A percentile compares a stretch with the other conserved stretches of the same genome.
Conservation (phyloP, 2,888 invertebrate species). For the Polydrusus cervinus region DNA sequence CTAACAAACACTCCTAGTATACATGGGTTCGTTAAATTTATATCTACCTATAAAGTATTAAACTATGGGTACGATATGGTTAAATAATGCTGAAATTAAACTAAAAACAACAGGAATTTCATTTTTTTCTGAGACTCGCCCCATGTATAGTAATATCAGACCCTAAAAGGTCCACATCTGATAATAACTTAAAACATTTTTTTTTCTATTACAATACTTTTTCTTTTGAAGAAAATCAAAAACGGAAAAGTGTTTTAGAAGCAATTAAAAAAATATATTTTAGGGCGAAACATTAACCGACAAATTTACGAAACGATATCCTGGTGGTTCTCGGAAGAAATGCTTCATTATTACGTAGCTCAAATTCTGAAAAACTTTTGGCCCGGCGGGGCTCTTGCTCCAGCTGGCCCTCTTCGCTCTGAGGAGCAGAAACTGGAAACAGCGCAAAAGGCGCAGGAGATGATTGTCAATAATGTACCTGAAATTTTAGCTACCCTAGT, state of each 20-base stretch:
- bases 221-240: no score
- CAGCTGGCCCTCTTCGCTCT: slow-evolving; percentile 73
- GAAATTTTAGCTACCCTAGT: slow-evolving; percentile 89
- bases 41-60: no score
- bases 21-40: no score
- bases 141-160: no score
- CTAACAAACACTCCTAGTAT: no score
- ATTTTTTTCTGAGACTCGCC: no score
- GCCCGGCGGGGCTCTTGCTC: slow-evolving; percentile 87
- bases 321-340: slow-evolving; percentile 92
- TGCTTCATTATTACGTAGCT: slow-evolving; percentile 91
- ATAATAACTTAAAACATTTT: no score
- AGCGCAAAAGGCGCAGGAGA: slow-evolving; percentile 79
- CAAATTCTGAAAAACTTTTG: slow-evolving; percentile 90
- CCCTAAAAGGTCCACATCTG: no score
- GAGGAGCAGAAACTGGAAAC: slow-evolving; percentile 81
- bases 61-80: no score
- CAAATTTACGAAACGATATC: slow-evolving; percentile 91
- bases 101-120: no score
- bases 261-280: neutral
- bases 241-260: neutral
- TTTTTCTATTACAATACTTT: no score
- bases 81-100: no score
- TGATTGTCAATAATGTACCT: slow-evolving; percentile 82
- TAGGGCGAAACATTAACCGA: slow-evolving; percentile 89